Conservation (phyloP, 2,113 vertebrate species). For the Brachyhypopomus occidentalis region DNA sequence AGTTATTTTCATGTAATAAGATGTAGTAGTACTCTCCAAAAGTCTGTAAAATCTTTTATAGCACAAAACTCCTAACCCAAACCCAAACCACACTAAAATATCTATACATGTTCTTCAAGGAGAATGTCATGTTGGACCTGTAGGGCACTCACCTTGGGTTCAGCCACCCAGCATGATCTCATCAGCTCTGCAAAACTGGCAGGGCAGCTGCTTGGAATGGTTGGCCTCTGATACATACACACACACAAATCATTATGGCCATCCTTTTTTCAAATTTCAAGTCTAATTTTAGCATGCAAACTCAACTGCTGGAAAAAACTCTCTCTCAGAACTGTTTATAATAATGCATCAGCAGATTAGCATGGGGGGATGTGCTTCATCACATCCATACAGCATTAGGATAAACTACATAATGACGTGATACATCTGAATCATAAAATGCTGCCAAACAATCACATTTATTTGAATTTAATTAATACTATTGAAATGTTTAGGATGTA, state of each 20-base stretch:
- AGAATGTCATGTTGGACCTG: not conserved
- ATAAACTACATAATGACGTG: conserved; percentile 11
- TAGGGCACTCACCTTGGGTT: conserved; percentile 83
- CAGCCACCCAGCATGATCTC: conserved; percentile 93
- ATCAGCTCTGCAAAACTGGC: conserved; percentile 94
- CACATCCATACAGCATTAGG: not conserved
- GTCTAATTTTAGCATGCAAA: conserved; percentile 1
- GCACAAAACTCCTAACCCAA: too few species aligned
- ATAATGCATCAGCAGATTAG: not conserved
- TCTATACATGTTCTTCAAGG: not conserved
- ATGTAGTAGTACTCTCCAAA: too few species aligned
- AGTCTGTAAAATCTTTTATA: too few species aligned
- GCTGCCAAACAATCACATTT: too few species aligned
- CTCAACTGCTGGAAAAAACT: conserved; percentile 23
- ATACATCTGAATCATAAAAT: not conserved
- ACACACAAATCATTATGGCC: conserved; percentile 27
- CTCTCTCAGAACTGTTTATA: conserved; percentile 23
- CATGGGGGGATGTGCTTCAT: not conserved
- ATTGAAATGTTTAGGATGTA: too few species aligned
- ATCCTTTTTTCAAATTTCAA: conserved; percentile 19
- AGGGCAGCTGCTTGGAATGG: conserved; percentile 96
- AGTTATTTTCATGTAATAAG: too few species aligned
- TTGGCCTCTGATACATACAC: conserved; percentile 83
- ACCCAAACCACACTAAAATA: too few species aligned
- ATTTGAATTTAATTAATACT: too few species aligned